Evolutionary conservation across 2,797 vertebrate species (phyloP).

Genomic region (Gambusia yucatana): DNA sequence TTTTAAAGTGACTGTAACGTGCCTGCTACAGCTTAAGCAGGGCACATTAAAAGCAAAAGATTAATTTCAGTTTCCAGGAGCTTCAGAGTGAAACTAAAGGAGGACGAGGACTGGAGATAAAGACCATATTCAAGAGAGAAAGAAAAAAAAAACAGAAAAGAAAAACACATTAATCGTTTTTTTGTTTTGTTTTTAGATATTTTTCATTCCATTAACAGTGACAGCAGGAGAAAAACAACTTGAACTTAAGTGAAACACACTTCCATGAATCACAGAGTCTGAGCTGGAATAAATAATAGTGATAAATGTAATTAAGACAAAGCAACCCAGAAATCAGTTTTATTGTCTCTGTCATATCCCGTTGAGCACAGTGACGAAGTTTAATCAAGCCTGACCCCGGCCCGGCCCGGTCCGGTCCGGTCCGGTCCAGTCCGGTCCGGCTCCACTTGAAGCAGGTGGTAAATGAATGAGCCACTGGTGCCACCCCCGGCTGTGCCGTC

Average conservation of each 20-base stretch:
- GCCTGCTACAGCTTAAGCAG: conserved; percentile 1
- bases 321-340: not conserved
- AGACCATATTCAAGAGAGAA: not conserved
- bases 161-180: not conserved
- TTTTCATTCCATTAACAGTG: not conserved
- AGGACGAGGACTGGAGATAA: conserved; percentile 4
- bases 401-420: not conserved
- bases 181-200: not conserved
- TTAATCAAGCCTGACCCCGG: conserved; percentile 34
- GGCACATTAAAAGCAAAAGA: conserved; percentile 28
- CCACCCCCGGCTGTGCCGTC: conserved; percentile 53
- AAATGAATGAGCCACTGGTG: conserved; percentile 58
- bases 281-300: not conserved
- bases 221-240: not conserved
- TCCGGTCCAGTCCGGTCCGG: not conserved
- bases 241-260: not conserved
- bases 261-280: not conserved
- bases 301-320: not conserved
- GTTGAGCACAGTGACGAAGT: conserved; percentile 14
- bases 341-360: conserved; percentile 9
- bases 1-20: conserved; percentile 4
- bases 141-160: not conserved
- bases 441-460: conserved; percentile 59
- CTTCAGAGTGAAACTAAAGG: conserved; percentile 20
- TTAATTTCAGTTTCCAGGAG: conserved; percentile 13